A percentile compares a stretch with the other conserved stretches of the same genome.
phyloP scores from a whole-genome alignment of 2,888 invertebrate genomes.

The Achlya flavicornis region DNA sequence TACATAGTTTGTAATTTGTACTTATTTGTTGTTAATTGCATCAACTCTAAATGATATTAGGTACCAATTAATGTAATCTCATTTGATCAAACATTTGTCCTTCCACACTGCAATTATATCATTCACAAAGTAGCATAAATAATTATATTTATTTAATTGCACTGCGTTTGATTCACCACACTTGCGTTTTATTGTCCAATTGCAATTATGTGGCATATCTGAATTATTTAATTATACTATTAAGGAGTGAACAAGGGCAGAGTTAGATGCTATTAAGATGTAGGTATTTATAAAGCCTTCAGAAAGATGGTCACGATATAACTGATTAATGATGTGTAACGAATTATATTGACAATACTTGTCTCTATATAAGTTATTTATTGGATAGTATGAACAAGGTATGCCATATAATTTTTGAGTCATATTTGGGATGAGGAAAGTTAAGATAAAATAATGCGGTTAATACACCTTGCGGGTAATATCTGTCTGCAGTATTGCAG shows the following conservation, averaged over 20 bases:
- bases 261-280: not conserved
- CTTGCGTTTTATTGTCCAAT: not conserved
- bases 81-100: not conserved
- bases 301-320: constrained; percentile 2
- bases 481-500: too few species aligned
- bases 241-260: not conserved
- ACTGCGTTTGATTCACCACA: not conserved
- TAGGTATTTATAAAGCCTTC: not conserved
- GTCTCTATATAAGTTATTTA: not conserved
- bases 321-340: not conserved
- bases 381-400: not conserved
- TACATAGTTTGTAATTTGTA: too few species aligned
- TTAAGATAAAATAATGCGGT: not conserved
- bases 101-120: not conserved
- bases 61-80: not conserved
- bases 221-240: not conserved
- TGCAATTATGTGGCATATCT: not conserved
- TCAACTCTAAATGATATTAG: too few species aligned
- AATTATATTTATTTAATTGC: constrained; percentile 1
- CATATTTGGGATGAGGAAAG: not conserved
- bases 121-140: not conserved
- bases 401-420: not conserved
- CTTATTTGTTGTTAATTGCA: too few species aligned
- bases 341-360: not conserved
- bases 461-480: too few species aligned